Evolutionary conservation across 2,113 vertebrate genomes (phyloP).

Genomic region (Leucoraja erinaceus): DNA sequence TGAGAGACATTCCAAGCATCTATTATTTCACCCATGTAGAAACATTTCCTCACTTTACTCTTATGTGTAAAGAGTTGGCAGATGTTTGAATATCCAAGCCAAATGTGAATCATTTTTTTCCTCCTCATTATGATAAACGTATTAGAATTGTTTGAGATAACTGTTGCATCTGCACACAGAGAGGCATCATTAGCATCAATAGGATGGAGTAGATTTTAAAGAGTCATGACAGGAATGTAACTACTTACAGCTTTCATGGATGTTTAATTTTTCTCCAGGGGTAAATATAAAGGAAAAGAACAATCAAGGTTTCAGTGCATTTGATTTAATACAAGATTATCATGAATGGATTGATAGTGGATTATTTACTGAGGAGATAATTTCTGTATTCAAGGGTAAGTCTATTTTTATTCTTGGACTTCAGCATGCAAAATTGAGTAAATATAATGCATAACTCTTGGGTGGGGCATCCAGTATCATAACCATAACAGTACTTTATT

Average conservation of each 20-base stretch:
- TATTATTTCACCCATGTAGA: too few species aligned
- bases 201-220: not conserved
- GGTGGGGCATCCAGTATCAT: not conserved
- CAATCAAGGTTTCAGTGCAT: conserved; percentile 29
- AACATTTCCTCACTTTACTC: too few species aligned
- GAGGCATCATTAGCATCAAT: not conserved
- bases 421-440: not conserved
- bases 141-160: not conserved
- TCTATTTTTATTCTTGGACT: not conserved
- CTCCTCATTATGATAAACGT: not conserved
- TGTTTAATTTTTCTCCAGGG: conserved; percentile 38
- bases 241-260: not conserved
- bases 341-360: conserved; percentile 42
- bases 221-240: not conserved
- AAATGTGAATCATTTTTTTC: not conserved
- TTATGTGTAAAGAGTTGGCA: too few species aligned
- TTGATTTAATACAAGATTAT: conserved; percentile 38
- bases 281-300: conserved; percentile 38
- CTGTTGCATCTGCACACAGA: not conserved
- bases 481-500: too few species aligned
- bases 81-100: too few species aligned
- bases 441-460: not conserved
- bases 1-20: too few species aligned
- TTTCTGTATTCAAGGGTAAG: conserved; percentile 43
- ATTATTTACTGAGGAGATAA: conserved; percentile 41